Evolutionary conservation across 2,797 vertebrate species (phyloP), one percentile per base, ranked within the genome.

Genomic region (Lithobates sylvaticus): DNA sequence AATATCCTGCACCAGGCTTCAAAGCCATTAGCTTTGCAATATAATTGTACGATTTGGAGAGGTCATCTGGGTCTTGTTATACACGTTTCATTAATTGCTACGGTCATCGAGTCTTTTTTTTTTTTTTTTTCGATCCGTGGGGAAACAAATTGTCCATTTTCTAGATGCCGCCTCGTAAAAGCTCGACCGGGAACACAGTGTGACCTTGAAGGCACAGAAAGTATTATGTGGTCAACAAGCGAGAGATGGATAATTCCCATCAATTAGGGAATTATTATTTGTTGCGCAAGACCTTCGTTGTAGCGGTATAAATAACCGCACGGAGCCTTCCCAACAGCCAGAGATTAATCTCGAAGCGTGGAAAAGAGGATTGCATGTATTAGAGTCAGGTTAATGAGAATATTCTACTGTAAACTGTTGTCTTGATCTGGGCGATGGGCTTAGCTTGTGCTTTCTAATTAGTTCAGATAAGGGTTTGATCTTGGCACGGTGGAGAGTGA

Each of bases 371-470:
- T 88, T 88, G 81, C 83, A 74, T 76, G 89, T 89, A 86, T 74
- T 90, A 84, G 88, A 89, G 88, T 61, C 83, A 91, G 90, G 90
- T 91, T 93, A 94, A 94, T 89, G 67, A 91, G 89, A 88, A 88
- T 89, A 88, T 85, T 90, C 68, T 44, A 29, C 47, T 90, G 91
- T 88, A 91, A 91, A 89, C 88, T 89, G 89, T 88, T 81, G 87
- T 89, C 84, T 81, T 88, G 86, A 89, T 88, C 85, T 88, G 88
- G 89, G 88, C 83, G 69, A 67, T 89, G 88, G 88, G 84, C 90
- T 91, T 92, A 90, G 88, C 72, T 87, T 91, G 78, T n/a, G 81
- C 70, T 80, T 77, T 90, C 91, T 93, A 94, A 93, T 94, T 92
- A 91, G 89, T 90, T 91, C 89, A 89, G 91, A 88, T 93, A 92